phyloP scores from a whole-genome alignment of 2,888 invertebrate species.

The Cheilosia pagana region DNA sequence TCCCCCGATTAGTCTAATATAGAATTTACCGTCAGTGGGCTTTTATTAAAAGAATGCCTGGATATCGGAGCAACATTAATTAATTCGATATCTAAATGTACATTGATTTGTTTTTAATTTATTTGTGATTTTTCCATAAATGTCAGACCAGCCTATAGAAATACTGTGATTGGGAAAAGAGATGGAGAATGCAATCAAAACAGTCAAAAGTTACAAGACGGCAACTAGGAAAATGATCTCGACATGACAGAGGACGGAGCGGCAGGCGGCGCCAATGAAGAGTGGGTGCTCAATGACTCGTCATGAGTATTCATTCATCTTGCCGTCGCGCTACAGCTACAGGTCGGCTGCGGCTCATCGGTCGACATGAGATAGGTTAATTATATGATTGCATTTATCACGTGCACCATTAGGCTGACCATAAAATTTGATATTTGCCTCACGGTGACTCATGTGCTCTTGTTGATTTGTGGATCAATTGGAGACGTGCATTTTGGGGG shows the following conservation, averaged over 20 bases:
- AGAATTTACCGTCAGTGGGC: not conserved
- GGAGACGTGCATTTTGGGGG: not conserved
- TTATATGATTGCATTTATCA: conserved; percentile 27
- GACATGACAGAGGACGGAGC: not conserved
- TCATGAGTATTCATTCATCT: conserved; percentile 28
- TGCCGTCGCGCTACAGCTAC: conserved; percentile 20
- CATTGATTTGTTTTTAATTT: not conserved
- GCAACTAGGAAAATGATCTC: conserved; percentile 1
- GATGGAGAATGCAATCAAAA: conserved; percentile 20
- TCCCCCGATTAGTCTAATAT: not conserved
- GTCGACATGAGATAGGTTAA: conserved; percentile 34
- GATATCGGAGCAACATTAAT: conserved; percentile 8
- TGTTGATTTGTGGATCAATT: not conserved
- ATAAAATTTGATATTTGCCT: conserved; percentile 16
- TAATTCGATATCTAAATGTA: conserved; percentile 26
- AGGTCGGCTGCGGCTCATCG: conserved; percentile 13
- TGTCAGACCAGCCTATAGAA: conserved; percentile 5
- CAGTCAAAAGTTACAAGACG: not conserved
- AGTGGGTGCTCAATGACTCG: conserved; percentile 14
- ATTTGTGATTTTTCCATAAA: not conserved
- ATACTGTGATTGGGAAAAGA: conserved; percentile 2
- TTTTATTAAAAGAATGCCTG: not conserved
- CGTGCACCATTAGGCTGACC: conserved; percentile 29
- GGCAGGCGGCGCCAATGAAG: conserved; percentile 4
- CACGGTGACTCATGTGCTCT: not conserved